Evolutionary conservation across 1,140 invertebrate genomes (phyloP), one percentile per base, ranked within the genome.

Genomic region (Drosophila kikkawai): DNA sequence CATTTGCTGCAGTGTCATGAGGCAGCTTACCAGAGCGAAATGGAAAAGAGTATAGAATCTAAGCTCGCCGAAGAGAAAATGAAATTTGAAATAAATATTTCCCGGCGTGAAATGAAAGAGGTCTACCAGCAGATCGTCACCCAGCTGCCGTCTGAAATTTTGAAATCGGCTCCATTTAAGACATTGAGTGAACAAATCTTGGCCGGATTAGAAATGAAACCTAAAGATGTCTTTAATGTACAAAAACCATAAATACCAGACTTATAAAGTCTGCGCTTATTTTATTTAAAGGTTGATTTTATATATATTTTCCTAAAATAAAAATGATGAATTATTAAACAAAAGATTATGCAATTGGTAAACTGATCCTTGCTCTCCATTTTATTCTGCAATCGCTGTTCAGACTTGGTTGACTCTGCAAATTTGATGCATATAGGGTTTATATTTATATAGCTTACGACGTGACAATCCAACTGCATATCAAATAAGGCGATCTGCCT

Each of bases 391-490:
- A 29, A 15, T 39, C 15, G n/a, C 55, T 29, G 17, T 12, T 11
- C 8, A 45, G 44, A 47, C 7, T 29, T 4, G 13, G 11, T 34
- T 9, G 9, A 32, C 26, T 7, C 26, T 29, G 26, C 26, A 29
- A 29, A 5, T 29, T 29, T 29, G 26, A 32, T 48, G 9, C 51
- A 39, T 32, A 29, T 12, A 17, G 8, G n/a, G 26, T 9, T 22
- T 29, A 57, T 58, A 44, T 41, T 57, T 22, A 26, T 26, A 45
- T 45, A 34, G 19, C 39, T 37, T 22, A 37, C 17, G 29, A 42
- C 6, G 66, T 68, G 66, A 36, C 47, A 69, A 53, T 59, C 69
- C 13, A 48, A 61, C 58, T 67, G 71, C 47, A 85, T 68, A 77
- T 77, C 56, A 37, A 51, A 81, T 69, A 58, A 57, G 47, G 26